phyloP scores from a whole-genome alignment of 1,140 invertebrate species.

The Nilaparvata lugens region DNA sequence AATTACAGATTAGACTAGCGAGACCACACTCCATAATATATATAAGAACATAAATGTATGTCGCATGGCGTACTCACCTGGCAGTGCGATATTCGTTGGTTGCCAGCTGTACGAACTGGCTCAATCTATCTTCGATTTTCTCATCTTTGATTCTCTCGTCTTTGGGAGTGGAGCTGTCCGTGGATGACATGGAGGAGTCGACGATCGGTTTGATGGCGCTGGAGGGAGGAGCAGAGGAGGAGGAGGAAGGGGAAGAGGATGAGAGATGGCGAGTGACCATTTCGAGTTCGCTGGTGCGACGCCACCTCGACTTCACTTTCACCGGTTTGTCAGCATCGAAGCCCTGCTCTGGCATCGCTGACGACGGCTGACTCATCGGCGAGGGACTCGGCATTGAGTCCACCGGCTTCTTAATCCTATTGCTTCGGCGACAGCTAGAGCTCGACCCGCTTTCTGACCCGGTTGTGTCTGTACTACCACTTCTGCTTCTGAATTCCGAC shows the following conservation, averaged over 20 bases:
- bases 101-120: conserved; percentile 8
- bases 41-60: no score
- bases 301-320: conserved; percentile 79
- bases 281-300: conserved; percentile 72
- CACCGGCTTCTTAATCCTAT: conserved; percentile 30
- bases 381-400: neutral
- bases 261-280: conserved; percentile 41
- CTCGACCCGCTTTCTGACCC: conserved; percentile 38
- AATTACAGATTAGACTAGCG: no score
- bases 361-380: neutral
- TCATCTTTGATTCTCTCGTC: conserved; percentile 12
- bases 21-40: no score
- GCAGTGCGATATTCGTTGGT: conserved; percentile 42
- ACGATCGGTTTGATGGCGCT: conserved; percentile 28
- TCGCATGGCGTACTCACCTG: no score
- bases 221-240: neutral
- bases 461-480: conserved; percentile 37
- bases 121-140: conserved; percentile 12
- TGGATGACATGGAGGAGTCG: neutral
- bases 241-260: neutral
- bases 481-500: conserved; percentile 28
- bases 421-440: conserved; percentile 37
- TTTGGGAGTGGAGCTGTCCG: neutral
- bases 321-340: conserved; percentile 53
- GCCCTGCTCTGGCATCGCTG: neutral